These are phyloP conservation scores for Melieria picta DNA, from an alignment of 2,888 invertebrate species.

Conservation along the genomic window DNA sequence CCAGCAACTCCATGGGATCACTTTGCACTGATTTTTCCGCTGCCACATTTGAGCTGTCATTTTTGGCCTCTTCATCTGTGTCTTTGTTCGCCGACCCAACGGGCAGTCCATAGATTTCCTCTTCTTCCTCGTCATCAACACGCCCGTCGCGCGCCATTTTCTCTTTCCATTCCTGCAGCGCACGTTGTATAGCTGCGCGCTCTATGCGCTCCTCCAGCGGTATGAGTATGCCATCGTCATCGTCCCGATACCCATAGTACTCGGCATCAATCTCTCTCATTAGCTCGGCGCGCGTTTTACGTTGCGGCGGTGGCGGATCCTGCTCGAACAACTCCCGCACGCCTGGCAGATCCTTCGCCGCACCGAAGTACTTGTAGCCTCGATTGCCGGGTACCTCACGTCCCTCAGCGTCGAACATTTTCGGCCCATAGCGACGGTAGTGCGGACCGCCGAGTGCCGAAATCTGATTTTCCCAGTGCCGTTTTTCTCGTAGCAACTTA, in stretches of 20 bases:
- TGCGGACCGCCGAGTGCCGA: slow-evolving; percentile 95
- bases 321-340: slow-evolving; percentile 98
- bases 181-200: slow-evolving; percentile 71
- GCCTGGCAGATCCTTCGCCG: slow-evolving; percentile 97
- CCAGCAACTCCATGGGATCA: slow-evolving; percentile 65
- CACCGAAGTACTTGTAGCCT: slow-evolving; percentile 99
- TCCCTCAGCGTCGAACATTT: slow-evolving; percentile 93
- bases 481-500: slow-evolving; percentile 92
- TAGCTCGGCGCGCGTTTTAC: slow-evolving; percentile 93
- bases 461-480: slow-evolving; percentile 98
- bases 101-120: slow-evolving; percentile 67
- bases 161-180: slow-evolving; percentile 79
- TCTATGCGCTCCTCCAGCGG: slow-evolving; percentile 88
- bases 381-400: slow-evolving; percentile 97
- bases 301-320: slow-evolving; percentile 88
- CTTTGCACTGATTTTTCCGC: slow-evolving; percentile 38
- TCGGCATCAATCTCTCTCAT: slow-evolving; percentile 99
- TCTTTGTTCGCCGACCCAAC: slow-evolving; percentile 32
- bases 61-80: slow-evolving; percentile 36
- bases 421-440: slow-evolving; percentile 88
- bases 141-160: slow-evolving; percentile 72
- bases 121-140: slow-evolving; percentile 78
- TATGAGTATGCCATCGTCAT: slow-evolving; percentile 94
- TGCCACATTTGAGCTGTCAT: slow-evolving; percentile 25
- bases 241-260: slow-evolving; percentile 98